Base-by-base conservation (phyloP, 2,797 vertebrate genomes). In the Sphaeramia orbicularis region DNA sequence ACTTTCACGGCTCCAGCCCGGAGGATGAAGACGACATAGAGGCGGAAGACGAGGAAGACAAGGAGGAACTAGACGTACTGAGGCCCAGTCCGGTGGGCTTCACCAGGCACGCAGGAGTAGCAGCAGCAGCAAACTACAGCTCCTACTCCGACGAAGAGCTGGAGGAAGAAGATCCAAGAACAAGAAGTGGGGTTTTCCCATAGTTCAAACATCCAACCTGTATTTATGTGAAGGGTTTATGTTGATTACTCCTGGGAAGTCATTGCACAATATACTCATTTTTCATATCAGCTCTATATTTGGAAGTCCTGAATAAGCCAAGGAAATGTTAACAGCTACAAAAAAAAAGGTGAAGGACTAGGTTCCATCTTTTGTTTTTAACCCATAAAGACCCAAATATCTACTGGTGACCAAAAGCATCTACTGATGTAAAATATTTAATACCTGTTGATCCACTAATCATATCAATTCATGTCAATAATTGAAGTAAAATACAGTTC, bases 91-190 rank as follows among this genome's bases (percentile, higher is more conserved):
- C 86, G 43, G 71, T 87, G 0, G 90, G 88, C 63, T 90, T 95
- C 74, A 84, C 74, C 64, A 86, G 62, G 68, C 86, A 86, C 43
- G 32, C 83, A 0, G 6, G 1, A 7, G 3, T 90, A 0, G 88
- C 87, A 0, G 8, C 83, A 0, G 81, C 90, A 54, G 85, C 90
- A 54, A 91, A 86, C 85, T 96, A 95, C 8, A 77, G 92, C 87
- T 6, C 92, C 90, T 84, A 92, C 42, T 94, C 95, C 50, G 95
- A 92, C 0, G 93, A 96, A 19, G 94, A 95, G 38, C 62, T 86
- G 36, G 85, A 92, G 9, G 62, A 93, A 21, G 84, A 80, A 11
- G 14, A 83, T 19, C 63, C 44, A 0, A 87, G 91, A 78, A 90
- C 85, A 84, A 94, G 92, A 83, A 92, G 66, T 0, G 49, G 76